Percentiles rank a stretch among this genome's conserved stretches.
phyloP scores from a whole-genome alignment of 2,888 invertebrate species.

The Aelia acuminata region DNA sequence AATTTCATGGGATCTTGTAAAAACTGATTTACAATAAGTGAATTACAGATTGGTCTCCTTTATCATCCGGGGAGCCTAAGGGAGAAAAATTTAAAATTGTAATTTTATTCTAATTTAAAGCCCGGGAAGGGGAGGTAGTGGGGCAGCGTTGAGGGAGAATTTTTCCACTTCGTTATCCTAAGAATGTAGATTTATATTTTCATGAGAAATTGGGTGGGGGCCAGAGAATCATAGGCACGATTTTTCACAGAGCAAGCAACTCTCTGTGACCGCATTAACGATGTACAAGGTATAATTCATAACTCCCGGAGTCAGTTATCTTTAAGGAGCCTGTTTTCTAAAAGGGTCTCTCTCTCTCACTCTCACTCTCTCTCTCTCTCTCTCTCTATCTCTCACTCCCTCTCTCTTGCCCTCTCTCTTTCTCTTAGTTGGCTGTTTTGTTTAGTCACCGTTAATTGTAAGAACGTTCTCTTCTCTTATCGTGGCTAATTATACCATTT shows the following conservation, averaged over 20 bases:
- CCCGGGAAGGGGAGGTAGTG: background rate
- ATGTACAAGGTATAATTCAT: conserved; percentile 6
- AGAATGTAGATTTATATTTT: conserved; percentile 62
- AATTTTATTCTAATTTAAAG: conserved; percentile 57
- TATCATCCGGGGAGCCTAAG: background rate
- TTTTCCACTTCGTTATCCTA: conserved; percentile 62
- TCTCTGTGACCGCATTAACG: background rate
- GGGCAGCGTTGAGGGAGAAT: conserved; percentile 22
- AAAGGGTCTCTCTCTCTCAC: no score
- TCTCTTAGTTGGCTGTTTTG: conserved; percentile 12
- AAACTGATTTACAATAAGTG: conserved; percentile 49
- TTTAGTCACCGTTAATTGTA: background rate
- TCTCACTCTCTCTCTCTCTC: no score
- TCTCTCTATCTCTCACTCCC: no score
- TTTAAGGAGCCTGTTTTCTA: conserved; percentile 20
- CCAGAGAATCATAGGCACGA: conserved; percentile 57
- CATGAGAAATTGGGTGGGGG: conserved; percentile 61
- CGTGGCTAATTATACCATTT: background rate
- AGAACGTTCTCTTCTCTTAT: background rate
- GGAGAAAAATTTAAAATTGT: conserved; percentile 53
- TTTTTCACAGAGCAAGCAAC: conserved; percentile 43
- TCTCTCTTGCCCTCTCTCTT: no score
- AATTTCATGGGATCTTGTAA: conserved; percentile 36
- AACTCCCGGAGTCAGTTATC: background rate
- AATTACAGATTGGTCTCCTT: conserved; percentile 32